These are phyloP conservation scores for Ethmia dodecea DNA, from an alignment of 2,888 invertebrate species.

Conservation along the genomic window DNA sequence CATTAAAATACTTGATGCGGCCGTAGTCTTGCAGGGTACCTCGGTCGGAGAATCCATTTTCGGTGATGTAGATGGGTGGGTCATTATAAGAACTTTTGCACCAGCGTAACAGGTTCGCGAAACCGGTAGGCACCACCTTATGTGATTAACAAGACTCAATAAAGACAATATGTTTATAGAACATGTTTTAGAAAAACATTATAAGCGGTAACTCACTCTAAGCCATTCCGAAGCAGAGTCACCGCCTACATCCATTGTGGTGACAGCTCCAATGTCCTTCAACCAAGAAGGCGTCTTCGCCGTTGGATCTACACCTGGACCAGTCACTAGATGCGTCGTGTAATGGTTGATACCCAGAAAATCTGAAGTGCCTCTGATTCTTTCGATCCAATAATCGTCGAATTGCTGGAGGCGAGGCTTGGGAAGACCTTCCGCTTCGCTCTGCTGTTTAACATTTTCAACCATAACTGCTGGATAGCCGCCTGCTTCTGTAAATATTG, in stretches of 20 bases:
- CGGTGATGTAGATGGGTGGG: slow-evolving; percentile 77
- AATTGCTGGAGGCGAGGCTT: slow-evolving; percentile 65
- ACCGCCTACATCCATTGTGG: slow-evolving; percentile 61
- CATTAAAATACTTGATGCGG: slow-evolving; percentile 72
- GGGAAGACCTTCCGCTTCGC: slow-evolving; percentile 53
- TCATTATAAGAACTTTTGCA: slow-evolving; percentile 77
- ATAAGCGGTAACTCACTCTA: slow-evolving; percentile 47
- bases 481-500: slow-evolving; percentile 67
- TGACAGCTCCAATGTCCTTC: slow-evolving; percentile 67
- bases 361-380: slow-evolving; percentile 69
- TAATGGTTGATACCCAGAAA: slow-evolving; percentile 73
- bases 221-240: slow-evolving; percentile 71
- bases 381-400: slow-evolving; percentile 59
- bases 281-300: slow-evolving; percentile 70
- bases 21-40: slow-evolving; percentile 64
- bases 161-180: not conserved
- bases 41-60: slow-evolving; percentile 77
- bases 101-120: slow-evolving; percentile 77
- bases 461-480: slow-evolving; percentile 70
- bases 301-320: slow-evolving; percentile 54
- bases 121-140: slow-evolving; percentile 78
- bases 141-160: slow-evolving; percentile 1
- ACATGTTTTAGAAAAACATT: not conserved
- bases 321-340: slow-evolving; percentile 64
- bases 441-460: slow-evolving; percentile 59